Evolutionary conservation across 2,797 vertebrate genomes (phyloP), one percentile per base, ranked within the genome.

Genomic region (Leptodactylus fallax): DNA sequence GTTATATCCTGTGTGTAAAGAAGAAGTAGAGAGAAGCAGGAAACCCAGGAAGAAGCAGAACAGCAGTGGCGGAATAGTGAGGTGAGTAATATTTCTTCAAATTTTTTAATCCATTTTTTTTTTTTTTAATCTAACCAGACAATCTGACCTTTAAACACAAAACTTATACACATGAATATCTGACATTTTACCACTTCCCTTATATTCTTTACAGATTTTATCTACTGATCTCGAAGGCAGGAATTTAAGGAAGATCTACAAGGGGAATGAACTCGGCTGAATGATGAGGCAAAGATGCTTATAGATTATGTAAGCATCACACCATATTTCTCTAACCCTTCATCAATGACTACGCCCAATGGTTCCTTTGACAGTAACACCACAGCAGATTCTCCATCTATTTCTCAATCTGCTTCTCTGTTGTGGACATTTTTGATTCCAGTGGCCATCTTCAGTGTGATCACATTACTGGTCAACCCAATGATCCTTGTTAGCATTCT

Each of bases 401-500:
- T 53, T 55, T n/a, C 71, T 17, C n/a, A 69, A 0, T 27, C 87
- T 10, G 0, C 9, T 7, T 83, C 87, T 0, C 9, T 13, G 23
- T 81, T 91, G 11, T n/a, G 19, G 72, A 90, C 93, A 0, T 94
- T 97, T 69, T 87, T 95, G 87, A 95, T 97, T 83, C 95, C 96
- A 0, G 90, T 92, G 0, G 81, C 78, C 0, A 19, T 95, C 11
- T 69, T 96, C 80, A 94, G 94, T 11, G 51, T 93, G 21, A 85
- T 93, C 86, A 94, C 95, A 2, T 82, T 97, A 85, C 3, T 94
- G 0, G 90, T 92, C 85, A 94, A 94, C 88, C 94, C 95, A 0
- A 81, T 96, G n/a, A 93, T 97, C 63, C 90, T 96, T 60, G 47
- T 90, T 6, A 95, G 95, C 89, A 95, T 96, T 81, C 87, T 95